Conservation (phyloP, 64 coral and sea anemone species). For the Trachythela sp. region DNA sequence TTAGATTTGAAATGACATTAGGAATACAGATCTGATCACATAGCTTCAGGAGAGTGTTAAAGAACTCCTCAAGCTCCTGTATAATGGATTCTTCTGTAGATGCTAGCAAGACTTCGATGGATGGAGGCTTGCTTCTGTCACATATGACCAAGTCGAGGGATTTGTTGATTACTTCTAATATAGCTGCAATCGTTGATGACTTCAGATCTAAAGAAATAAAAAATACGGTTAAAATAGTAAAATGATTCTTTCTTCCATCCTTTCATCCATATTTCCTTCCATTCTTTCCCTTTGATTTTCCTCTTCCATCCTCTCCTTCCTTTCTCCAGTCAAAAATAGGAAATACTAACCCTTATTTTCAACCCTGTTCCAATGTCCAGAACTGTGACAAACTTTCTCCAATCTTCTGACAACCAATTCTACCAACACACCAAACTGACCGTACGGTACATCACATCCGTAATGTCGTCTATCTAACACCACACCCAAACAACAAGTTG, state of each 20-base stretch:
- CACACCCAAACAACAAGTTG: not conserved
- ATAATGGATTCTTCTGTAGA: not conserved
- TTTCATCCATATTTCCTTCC: not conserved
- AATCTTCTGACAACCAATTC: not conserved
- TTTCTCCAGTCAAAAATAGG: not conserved
- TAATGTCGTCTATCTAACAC: not conserved
- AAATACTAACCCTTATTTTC: not conserved
- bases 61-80: not conserved
- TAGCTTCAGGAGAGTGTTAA: not conserved
- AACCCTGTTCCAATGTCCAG: not conserved
- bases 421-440: not conserved
- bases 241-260: not conserved
- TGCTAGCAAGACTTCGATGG: not conserved
- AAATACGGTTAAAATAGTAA: not conserved
- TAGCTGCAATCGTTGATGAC: not conserved
- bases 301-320: not conserved
- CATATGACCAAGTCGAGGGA: not conserved
- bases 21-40: conserved; percentile 16
- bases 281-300: not conserved
- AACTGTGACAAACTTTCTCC: not conserved
- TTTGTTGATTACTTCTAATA: not conserved
- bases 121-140: not conserved
- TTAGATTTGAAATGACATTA: not conserved
- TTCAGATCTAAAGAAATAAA: not conserved
- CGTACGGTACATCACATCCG: not conserved